Conservation (phyloP, 1,140 invertebrate genomes). For the Papilio aristodemus region DNA sequence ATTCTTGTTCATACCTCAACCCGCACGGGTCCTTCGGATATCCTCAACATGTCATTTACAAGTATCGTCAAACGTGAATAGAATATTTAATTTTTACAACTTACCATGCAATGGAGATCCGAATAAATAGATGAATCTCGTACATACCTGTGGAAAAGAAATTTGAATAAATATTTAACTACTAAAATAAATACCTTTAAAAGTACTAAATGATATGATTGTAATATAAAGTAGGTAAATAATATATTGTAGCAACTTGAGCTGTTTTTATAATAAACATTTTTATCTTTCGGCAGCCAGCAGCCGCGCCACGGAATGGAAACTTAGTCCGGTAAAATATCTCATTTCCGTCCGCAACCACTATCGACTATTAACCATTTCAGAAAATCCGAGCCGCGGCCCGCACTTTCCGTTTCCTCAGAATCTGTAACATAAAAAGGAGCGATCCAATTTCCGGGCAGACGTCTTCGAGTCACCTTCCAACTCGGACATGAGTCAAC, state of each 20-base stretch:
- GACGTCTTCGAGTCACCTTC: constrained; percentile 29
- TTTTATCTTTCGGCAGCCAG: not conserved
- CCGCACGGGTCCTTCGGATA: no score
- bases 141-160: constrained; percentile 8
- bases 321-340: constrained; percentile 16
- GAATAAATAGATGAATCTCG: not conserved
- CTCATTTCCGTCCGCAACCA: constrained; percentile 16
- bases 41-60: no score
- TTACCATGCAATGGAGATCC: not conserved
- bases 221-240: no score
- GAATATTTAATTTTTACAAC: not conserved
- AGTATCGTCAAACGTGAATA: no score
- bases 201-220: no score
- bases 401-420: constrained; percentile 17
- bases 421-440: constrained; percentile 26
- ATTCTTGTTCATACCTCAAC: no score
- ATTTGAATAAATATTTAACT: not conserved
- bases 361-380: constrained; percentile 17
- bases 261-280: not conserved
- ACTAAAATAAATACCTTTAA: no score
- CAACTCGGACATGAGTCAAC: constrained; percentile 16
- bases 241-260: no score
- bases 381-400: not conserved
- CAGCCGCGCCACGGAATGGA: not conserved
- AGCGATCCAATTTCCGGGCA: constrained; percentile 30